These are phyloP conservation scores for Diglossa brunneiventris DNA, from an alignment of 2,113 vertebrate species.

Conservation along the genomic window DNA sequence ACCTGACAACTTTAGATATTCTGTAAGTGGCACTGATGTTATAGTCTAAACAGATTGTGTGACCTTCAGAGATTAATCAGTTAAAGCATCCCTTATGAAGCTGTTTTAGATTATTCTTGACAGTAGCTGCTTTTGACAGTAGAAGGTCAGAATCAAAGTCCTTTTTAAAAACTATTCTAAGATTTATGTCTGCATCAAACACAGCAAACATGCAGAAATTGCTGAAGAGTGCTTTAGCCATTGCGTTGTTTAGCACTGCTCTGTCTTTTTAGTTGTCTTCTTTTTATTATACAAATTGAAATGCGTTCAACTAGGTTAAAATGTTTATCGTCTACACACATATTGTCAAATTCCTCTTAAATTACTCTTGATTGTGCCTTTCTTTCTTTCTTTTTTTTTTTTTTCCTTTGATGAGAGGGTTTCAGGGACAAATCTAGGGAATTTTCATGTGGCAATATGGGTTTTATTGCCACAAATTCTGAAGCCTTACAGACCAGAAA, in stretches of 20 bases:
- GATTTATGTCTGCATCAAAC: constrained; percentile 78
- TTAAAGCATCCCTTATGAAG: constrained; percentile 81
- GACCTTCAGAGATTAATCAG: constrained; percentile 86
- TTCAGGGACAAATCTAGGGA: constrained; percentile 47
- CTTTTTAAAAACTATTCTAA: constrained; percentile 78
- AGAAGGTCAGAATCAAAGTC: constrained; percentile 85
- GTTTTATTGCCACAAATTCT: constrained; percentile 54
- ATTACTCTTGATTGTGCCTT: not conserved
- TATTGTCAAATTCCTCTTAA: constrained; percentile 1
- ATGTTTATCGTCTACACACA: not conserved
- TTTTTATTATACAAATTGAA: constrained; percentile 59
- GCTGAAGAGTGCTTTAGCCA: constrained; percentile 59
- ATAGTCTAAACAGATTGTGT: constrained; percentile 79
- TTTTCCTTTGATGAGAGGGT: not conserved
- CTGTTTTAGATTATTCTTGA: constrained; percentile 85
- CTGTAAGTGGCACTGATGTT: constrained; percentile 76
- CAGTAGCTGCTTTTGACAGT: constrained; percentile 83
- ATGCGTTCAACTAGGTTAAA: constrained; percentile 49
- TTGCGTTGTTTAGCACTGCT: not conserved
- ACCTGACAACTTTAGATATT: constrained; percentile 78
- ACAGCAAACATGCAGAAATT: constrained; percentile 74
- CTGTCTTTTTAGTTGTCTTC: constrained; percentile 8
- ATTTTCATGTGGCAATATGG: constrained; percentile 28
- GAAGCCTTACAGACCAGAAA: constrained; percentile 46
- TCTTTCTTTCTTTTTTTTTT: not conserved